A percentile compares a stretch with the other conserved stretches of the same genome.
Evolutionary conservation across 2,797 vertebrate genomes (phyloP).

Genomic region (Eulemur albifrons): DNA sequence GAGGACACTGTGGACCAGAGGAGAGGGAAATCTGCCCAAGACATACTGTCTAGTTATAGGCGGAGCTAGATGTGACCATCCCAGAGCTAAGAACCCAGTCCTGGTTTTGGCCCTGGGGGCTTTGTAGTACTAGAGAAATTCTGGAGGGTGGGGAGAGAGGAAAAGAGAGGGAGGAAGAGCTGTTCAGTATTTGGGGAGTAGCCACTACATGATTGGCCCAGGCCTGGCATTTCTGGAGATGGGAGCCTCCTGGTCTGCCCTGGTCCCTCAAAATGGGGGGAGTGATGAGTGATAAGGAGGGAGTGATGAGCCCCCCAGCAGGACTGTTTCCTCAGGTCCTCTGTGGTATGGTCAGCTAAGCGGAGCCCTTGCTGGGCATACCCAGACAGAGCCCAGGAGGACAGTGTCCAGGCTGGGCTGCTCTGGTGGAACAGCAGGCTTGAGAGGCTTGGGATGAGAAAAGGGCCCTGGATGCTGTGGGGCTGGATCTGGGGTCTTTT

Average conservation of each 20-base stretch:
- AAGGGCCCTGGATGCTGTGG: neutral
- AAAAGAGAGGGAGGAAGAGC: neutral
- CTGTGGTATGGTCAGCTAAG: neutral
- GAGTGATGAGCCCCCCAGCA: neutral
- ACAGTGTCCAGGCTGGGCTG: neutral
- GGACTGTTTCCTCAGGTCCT: neutral
- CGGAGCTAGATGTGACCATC: neutral
- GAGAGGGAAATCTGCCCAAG: neutral
- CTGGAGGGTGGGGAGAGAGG: neutral
- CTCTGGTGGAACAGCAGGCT: neutral
- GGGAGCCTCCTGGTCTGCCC: neutral
- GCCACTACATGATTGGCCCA: neutral
- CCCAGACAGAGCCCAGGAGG: neutral
- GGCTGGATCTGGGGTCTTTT: neutral
- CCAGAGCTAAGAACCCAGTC: neutral
- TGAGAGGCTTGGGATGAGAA: neutral
- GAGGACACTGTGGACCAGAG: neutral
- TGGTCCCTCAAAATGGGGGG: neutral
- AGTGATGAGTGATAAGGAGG: neutral
- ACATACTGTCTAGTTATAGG: neutral
- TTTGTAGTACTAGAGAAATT: neutral
- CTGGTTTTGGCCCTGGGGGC: neutral
- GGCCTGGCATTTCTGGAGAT: neutral
- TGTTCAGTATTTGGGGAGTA: neutral
- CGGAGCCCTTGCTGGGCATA: neutral